Percentiles rank a stretch among this genome's conserved stretches.
phyloP scores from a whole-genome alignment of 2,888 invertebrate species.

The Drosophila neonasuta region DNA sequence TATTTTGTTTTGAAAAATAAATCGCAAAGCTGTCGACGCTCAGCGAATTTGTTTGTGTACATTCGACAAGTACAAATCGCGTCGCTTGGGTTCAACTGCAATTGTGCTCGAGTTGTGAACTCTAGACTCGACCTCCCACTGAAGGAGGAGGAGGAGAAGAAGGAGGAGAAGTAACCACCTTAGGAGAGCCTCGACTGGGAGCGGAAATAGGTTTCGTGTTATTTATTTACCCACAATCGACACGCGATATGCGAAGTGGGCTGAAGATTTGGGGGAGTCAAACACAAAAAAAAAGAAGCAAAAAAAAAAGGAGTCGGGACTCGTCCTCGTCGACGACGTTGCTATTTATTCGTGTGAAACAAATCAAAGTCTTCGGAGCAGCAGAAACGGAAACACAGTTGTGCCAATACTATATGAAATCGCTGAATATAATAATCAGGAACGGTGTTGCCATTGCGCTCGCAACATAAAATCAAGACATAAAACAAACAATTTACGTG shows the following conservation, averaged over 20 bases:
- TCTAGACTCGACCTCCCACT: slow-evolving; percentile 21
- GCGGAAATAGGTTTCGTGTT: slow-evolving; percentile 74
- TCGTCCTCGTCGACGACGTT: slow-evolving; percentile 46
- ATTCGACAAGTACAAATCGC: slow-evolving; percentile 69
- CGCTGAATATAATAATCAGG: slow-evolving; percentile 54
- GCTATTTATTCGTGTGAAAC: slow-evolving; percentile 76
- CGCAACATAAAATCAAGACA: slow-evolving; percentile 52
- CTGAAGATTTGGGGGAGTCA: background rate
- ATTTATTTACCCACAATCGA: slow-evolving; percentile 77
- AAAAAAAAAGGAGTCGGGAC: background rate
- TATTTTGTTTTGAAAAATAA: slow-evolving; percentile 22
- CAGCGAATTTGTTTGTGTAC: slow-evolving; percentile 39
- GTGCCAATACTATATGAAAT: slow-evolving; percentile 35
- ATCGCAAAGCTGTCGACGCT: slow-evolving; percentile 44
- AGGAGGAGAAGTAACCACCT: background rate
- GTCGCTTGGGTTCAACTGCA: slow-evolving; percentile 55
- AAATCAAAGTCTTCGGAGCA: slow-evolving; percentile 59
- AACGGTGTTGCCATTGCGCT: slow-evolving; percentile 43
- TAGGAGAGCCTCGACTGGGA: slow-evolving; percentile 11
- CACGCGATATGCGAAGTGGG: slow-evolving; percentile 70
- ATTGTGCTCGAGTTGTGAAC: slow-evolving; percentile 45
- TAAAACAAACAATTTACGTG: slow-evolving; percentile 63
- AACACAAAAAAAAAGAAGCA: too few relatives aligned
- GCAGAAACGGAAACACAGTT: slow-evolving; percentile 24
- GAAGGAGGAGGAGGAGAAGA: slow-evolving; percentile 5